These are phyloP conservation scores for Colistium nudipinnis DNA, from an alignment of 2,113 vertebrate species.

Conservation along the genomic window DNA sequence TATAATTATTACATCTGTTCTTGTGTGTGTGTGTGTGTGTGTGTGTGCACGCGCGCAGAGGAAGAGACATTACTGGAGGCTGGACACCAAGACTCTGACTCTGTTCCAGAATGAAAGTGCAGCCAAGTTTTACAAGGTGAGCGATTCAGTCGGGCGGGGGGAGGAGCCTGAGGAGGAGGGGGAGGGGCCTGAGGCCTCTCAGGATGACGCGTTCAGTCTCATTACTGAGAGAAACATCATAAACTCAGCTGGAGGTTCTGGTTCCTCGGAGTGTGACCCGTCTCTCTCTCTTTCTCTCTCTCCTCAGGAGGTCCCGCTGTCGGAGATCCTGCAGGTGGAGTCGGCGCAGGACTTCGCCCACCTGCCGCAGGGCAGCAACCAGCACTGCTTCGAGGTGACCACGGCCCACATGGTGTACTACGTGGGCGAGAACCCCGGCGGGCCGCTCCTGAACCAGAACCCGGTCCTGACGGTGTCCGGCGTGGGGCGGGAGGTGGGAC, in stretches of 20 bases:
- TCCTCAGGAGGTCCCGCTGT: conserved; percentile 93
- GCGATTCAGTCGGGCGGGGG: not conserved
- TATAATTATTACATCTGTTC: too few relatives aligned
- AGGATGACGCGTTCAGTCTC: too few relatives aligned
- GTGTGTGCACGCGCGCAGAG: conserved; percentile 87
- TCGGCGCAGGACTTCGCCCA: conserved; percentile 84
- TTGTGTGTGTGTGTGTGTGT: not conserved
- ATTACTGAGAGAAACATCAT: too few relatives aligned
- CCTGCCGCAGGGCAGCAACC: conserved; percentile 86
- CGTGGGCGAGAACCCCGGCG: conserved; percentile 88
- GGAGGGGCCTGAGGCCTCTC: too few relatives aligned
- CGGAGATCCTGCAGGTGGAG: conserved; percentile 95
- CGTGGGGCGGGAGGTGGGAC: conserved; percentile 89
- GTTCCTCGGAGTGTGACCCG: not conserved
- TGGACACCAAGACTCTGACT: conserved; percentile 95
- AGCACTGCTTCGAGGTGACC: conserved; percentile 96
- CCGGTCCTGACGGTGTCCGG: conserved; percentile 86
- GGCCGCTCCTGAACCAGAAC: conserved; percentile 78
- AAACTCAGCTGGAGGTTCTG: too few relatives aligned
- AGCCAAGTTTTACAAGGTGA: conserved; percentile 92
- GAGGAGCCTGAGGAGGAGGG: too few relatives aligned
- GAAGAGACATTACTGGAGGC: conserved; percentile 97
- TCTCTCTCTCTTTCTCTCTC: not conserved
- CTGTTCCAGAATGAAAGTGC: conserved; percentile 95
- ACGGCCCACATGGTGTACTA: conserved; percentile 95